Conservation (phyloP, 1,140 invertebrate species). For the Carposina sasakii region DNA sequence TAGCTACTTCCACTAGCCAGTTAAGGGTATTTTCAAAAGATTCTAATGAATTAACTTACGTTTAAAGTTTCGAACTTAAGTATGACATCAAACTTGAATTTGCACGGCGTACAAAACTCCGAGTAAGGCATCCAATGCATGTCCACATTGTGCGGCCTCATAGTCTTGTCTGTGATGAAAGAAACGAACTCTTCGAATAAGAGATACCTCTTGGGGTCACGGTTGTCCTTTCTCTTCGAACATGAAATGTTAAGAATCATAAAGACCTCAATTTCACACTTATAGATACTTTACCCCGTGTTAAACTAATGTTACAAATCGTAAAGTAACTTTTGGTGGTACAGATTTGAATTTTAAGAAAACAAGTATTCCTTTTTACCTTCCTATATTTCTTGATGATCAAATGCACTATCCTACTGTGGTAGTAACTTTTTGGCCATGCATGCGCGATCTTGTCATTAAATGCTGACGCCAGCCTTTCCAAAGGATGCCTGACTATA, state of each 20-base stretch:
- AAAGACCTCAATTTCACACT: neutral
- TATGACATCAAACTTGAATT: conserved; percentile 89
- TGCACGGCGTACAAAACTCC: conserved; percentile 91
- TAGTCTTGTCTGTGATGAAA: conserved; percentile 80
- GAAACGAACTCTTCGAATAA: conserved; percentile 84
- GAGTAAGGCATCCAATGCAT: conserved; percentile 94
- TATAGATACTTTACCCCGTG: too few species aligned
- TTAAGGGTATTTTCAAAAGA: too few species aligned
- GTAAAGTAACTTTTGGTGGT: too few species aligned
- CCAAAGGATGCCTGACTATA: conserved; percentile 92
- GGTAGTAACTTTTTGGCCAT: conserved; percentile 84
- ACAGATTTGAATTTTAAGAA: too few species aligned
- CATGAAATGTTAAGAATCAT: conserved; percentile 5
- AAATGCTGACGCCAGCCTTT: conserved; percentile 90
- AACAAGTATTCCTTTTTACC: too few species aligned
- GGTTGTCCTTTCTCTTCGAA: conserved; percentile 25
- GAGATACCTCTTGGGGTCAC: conserved; percentile 73
- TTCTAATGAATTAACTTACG: conserved; percentile 29
- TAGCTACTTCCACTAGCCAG: too few species aligned
- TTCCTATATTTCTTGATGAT: conserved; percentile 83
- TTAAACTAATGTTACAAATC: too few species aligned
- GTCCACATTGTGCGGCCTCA: conserved; percentile 78
- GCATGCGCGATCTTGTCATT: conserved; percentile 90
- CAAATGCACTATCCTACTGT: conserved; percentile 83
- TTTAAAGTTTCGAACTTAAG: conserved; percentile 91